Evolutionary conservation across 2,797 vertebrate species (phyloP).

Genomic region (Eremophila alpestris): DNA sequence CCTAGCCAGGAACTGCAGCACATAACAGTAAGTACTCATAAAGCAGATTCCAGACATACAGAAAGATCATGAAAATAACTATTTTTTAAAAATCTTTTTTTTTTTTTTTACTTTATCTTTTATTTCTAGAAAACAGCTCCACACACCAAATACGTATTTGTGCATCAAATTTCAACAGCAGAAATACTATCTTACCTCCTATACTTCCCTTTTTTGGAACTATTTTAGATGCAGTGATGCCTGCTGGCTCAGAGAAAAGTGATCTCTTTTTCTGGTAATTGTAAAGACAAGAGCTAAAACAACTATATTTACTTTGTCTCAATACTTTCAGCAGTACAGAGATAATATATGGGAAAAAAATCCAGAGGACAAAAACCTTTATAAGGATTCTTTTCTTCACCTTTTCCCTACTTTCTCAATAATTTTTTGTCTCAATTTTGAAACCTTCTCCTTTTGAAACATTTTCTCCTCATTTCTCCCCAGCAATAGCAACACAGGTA

Average conservation of each 20-base stretch:
- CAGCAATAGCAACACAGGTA: background rate
- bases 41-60: background rate
- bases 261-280: background rate
- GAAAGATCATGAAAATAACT: background rate
- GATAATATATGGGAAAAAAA: background rate
- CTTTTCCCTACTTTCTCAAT: background rate
- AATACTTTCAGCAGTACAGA: background rate
- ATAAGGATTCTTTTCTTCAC: background rate
- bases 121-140: background rate
- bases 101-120: background rate
- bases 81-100: too few relatives aligned
- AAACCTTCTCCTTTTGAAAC: background rate
- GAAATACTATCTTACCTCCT: background rate
- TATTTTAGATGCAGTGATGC: background rate
- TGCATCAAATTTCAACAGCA: background rate
- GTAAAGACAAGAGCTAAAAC: background rate
- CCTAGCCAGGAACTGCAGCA: background rate
- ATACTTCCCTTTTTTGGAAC: background rate
- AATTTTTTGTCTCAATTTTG: background rate
- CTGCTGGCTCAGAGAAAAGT: background rate
- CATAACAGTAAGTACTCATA: background rate
- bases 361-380: background rate
- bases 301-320: background rate
- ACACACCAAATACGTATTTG: background rate
- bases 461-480: background rate